Conservation (phyloP, 30 jellyfish, hydroid and myxozoan genomes). For the Hydractinia symbiolongicarpus region DNA sequence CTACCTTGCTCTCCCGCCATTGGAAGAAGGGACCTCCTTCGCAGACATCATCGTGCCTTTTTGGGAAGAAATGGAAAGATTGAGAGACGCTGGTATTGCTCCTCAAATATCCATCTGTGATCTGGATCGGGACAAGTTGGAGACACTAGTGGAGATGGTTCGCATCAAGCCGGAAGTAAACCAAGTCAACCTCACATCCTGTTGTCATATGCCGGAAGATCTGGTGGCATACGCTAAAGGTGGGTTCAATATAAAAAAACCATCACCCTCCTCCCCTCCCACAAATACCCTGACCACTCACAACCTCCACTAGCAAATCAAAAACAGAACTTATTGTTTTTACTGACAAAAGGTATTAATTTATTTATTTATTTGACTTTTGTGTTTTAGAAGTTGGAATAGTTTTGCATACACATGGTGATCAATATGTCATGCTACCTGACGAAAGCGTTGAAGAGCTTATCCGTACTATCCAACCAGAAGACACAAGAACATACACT, state of each 20-base stretch:
- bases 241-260: background rate
- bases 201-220: constrained; percentile 55
- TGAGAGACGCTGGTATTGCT: constrained; percentile 37
- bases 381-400: constrained; percentile 20
- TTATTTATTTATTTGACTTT: background rate
- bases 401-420: constrained; percentile 48
- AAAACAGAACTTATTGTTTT: background rate
- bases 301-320: background rate
- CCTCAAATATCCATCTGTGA: constrained; percentile 31
- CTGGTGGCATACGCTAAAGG: constrained; percentile 38
- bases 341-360: background rate
- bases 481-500: constrained; percentile 13
- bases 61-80: constrained; percentile 50
- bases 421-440: constrained; percentile 34
- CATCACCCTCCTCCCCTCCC: background rate
- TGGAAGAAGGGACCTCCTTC: constrained; percentile 18
- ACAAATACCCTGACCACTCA: background rate
- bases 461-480: constrained; percentile 18
- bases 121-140: constrained; percentile 30
- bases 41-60: constrained; percentile 22
- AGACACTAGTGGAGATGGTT: constrained; percentile 22
- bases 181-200: constrained; percentile 43
- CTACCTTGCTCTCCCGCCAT: constrained; percentile 29
- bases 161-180: constrained; percentile 42
- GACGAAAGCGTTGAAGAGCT: constrained; percentile 29